Percentiles rank a stretch among this genome's conserved stretches.
phyloP scores from a whole-genome alignment of 2,113 vertebrate species.

The Hiodon tergisus region DNA sequence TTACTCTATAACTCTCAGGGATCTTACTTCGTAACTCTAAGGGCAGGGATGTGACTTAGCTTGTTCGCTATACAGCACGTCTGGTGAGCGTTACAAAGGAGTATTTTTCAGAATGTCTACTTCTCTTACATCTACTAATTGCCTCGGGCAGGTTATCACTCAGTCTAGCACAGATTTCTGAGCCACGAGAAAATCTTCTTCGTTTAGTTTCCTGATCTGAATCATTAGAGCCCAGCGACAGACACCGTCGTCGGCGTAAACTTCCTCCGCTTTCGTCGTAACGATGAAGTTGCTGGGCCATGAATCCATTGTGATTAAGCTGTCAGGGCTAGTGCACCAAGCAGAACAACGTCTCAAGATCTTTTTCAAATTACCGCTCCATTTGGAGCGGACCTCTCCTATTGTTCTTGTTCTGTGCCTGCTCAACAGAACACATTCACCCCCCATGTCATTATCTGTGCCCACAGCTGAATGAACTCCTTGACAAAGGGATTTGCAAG shows the following conservation, averaged over 20 bases:
- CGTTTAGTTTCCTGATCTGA: no score
- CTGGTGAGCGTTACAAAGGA: no score
- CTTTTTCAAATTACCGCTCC: constrained; percentile 45
- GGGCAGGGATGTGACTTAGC: no score
- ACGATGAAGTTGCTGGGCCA: constrained; percentile 27
- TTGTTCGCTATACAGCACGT: no score
- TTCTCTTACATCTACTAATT: no score
- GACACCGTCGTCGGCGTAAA: not conserved
- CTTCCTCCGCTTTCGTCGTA: not conserved
- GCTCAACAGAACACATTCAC: constrained; percentile 37
- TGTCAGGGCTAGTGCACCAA: constrained; percentile 29
- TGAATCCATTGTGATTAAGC: not conserved
- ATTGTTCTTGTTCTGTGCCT: constrained; percentile 39
- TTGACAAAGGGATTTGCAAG: constrained; percentile 38
- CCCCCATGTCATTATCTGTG: constrained; percentile 47
- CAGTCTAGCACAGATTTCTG: no score
- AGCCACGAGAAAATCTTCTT: no score
- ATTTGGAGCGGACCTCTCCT: constrained; percentile 32
- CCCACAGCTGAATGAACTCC: constrained; percentile 48
- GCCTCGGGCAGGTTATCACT: no score
- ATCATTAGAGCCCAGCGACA: not conserved
- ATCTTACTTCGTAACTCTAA: no score
- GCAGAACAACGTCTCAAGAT: not conserved
- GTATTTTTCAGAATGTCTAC: no score
- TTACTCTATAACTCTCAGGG: no score